These are phyloP conservation scores for Emmelina monodactyla DNA, from an alignment of 2,888 invertebrate genomes.

Conservation along the genomic window DNA sequence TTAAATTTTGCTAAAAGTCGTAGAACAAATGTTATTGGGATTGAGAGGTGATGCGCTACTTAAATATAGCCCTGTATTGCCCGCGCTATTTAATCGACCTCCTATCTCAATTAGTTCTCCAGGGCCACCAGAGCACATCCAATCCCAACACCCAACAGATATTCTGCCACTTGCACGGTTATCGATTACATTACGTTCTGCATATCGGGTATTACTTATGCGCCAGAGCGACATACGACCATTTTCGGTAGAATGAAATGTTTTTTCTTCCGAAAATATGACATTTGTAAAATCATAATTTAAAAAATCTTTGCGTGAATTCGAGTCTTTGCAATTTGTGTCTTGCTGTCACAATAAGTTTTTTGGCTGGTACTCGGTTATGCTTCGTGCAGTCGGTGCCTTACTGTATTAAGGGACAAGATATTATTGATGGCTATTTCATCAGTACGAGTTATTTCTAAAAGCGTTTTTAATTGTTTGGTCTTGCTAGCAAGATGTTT, in stretches of 20 bases:
- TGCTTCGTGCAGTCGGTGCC: constrained; percentile 8
- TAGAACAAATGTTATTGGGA: too few species aligned
- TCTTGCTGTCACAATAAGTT: constrained; percentile 9
- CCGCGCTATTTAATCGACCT: constrained; percentile 2
- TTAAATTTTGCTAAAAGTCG: too few species aligned
- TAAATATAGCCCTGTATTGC: too few species aligned
- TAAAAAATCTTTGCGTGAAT: constrained; percentile 8
- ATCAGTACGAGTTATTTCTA: too few species aligned
- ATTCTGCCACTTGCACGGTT: constrained; percentile 4
- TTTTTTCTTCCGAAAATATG: constrained; percentile 11
- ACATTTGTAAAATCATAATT: constrained; percentile 8
- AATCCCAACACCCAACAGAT: constrained; percentile 5
- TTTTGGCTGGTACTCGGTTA: constrained; percentile 6
- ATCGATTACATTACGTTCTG: constrained; percentile 1
- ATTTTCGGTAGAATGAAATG: constrained; percentile 9
- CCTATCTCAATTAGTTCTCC: constrained; percentile 5
- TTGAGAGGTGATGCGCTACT: too few species aligned
- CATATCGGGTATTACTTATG: constrained; percentile 7
- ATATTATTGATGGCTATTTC: too few species aligned
- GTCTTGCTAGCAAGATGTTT: too few species aligned
- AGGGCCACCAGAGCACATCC: constrained; percentile 7
- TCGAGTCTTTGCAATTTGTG: constrained; percentile 10
- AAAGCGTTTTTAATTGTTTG: too few species aligned
- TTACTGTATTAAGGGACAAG: constrained; percentile 9
- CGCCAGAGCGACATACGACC: constrained; percentile 7